Base-by-base conservation (phyloP, 1,140 invertebrate genomes). In the Drosophila kurseongensis region DNA sequence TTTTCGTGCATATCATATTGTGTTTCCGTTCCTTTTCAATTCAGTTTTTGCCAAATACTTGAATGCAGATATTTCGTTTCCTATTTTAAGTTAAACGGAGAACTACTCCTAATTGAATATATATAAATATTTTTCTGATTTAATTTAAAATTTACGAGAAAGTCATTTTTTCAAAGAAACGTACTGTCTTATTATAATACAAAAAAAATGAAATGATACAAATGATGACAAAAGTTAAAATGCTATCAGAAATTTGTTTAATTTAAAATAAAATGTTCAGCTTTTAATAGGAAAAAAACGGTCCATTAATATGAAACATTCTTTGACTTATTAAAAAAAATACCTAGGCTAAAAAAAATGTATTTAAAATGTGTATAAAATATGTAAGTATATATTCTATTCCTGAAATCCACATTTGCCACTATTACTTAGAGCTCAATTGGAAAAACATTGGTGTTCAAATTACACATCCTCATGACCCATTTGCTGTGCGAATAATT, bases 1-100 rank as follows among this genome's bases (percentile, higher is more conserved):
- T 58, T 76, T 77, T 48, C 36, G 40, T 66, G 32, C 42, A 77
- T 51, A 71, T 71, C 29, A 55, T 50, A 56, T 32, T 61, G 40
- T 51, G 23, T 35, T 45, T 52, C 41, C 35, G 7, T 40, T 13
- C 40, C 9, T 51, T 38, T 60, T 32, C 35, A 14, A 13, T 44
- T 68, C n/a, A 27, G 23, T 58, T 58, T 35, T 5, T 23, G 27
- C 1, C 4, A 32, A 45, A 38, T 16, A 14, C 8, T 40, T 18
- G 36, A 41, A 36, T 63, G 58, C 35, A 63, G 13, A 47, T 40
- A 47, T 27, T 32, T 12, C n/a, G 3, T 16, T 16, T 13, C 8
- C 12, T 8, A 23, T 27, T 12, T 48, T 12, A 1, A n/a, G 12
- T 9, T 18, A 18, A 10, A 14, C 6, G 14, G 2, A 48, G 27